phyloP scores from a whole-genome alignment of 2,113 vertebrate genomes.

The Oreotrochilus melanogaster region DNA sequence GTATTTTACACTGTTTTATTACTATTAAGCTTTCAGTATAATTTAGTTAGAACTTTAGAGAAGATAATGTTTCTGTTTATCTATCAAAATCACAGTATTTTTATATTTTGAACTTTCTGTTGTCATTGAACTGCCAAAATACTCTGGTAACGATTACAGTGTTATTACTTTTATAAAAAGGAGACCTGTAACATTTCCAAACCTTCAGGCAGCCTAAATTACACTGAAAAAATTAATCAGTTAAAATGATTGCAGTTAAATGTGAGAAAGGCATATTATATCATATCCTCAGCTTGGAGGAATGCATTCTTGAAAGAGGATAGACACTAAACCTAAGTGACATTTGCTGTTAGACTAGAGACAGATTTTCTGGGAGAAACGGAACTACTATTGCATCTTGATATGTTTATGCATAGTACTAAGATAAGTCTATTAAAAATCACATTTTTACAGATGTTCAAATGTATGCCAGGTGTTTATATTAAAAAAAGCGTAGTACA shows the following conservation, averaged over 20 bases:
- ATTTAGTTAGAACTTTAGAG: not conserved
- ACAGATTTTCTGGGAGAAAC: not conserved
- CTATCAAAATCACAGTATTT: not conserved
- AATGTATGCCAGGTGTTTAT: not conserved
- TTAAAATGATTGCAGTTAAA: not conserved
- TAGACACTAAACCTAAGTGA: not conserved
- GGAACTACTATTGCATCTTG: not conserved
- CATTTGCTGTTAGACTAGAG: not conserved
- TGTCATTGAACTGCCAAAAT: not conserved
- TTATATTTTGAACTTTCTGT: not conserved
- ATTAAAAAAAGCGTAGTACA: not conserved
- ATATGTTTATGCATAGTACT: not conserved
- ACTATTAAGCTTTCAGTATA: not conserved
- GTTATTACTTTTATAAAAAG: not conserved
- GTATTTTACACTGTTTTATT: not conserved
- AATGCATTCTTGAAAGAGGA: not conserved
- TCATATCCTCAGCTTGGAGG: not conserved
- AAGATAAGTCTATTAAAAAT: not conserved
- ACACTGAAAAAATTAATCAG: not conserved
- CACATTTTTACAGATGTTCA: not conserved
- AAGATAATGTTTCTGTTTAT: not conserved
- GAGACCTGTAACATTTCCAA: not conserved
- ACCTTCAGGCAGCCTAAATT: not conserved
- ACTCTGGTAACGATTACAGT: not conserved
- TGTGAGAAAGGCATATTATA: not conserved